Evolutionary conservation across 2,888 invertebrate genomes (phyloP), one percentile per base, ranked within the genome.

Genomic region (Drosophila quasianomalipes): DNA sequence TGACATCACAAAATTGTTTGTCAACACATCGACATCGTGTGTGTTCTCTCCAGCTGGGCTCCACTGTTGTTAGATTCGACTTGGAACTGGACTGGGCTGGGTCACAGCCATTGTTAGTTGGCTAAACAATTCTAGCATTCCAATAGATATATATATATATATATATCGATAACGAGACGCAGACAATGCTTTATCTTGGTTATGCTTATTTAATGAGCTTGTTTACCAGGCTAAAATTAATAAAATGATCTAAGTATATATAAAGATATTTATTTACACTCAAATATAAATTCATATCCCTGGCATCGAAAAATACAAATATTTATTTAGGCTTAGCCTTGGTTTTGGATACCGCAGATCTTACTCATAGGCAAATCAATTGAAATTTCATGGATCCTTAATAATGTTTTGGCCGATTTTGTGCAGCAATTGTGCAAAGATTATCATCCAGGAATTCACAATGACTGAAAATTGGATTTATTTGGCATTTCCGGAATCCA

Each of bases 401-500:
- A 9, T 9, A 16, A 16, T 16, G 2, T 47, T 14, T 22, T 14
- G 4, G 14, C 2, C 7, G 22, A 22, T 47, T 22, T 22, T 44
- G 22, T 44, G n/a, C 14, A 6, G 1, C 14, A 22, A 4, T 22
- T 22, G 44, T 22, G 14, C 7, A 22, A 14, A 47, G 22, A 47
- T 14, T 2, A 12, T 1, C n/a, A 10, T 10, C 10, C 10, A 41
- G 41, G 22, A 44, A 22, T 22, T 7, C 4, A 2, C 44, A 47
- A 14, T 37, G 68, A 54, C 26, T 47, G 60, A 61, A 61, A 72
- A 75, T 76, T 60, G 62, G 58, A n/a, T 64, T 81, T 70, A 82
- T 68, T 60, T 37, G 83, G 80, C 71, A 85, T 83, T 83, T 26
- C 14, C 47, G 47, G 47, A 16, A 26, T 83, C 82, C 83, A 82